phyloP scores from a whole-genome alignment of 2,888 invertebrate species.

The Listrodromus nycthemerus region DNA sequence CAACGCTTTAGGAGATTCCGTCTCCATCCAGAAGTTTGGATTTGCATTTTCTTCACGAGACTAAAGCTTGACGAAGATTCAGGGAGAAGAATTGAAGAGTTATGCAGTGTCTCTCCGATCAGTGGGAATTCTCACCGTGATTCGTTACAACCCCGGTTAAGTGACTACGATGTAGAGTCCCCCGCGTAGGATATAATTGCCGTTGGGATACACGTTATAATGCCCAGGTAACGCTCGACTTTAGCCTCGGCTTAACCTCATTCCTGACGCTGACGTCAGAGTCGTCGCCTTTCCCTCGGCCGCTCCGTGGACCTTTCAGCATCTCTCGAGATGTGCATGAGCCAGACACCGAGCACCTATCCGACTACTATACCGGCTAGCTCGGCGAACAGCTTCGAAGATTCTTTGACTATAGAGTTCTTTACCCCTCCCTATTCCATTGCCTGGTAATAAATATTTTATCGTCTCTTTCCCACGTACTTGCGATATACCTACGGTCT shows the following conservation, averaged over 20 bases:
- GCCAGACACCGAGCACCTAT: conserved; percentile 72
- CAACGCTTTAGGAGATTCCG: no score
- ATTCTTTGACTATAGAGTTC: conserved; percentile 38
- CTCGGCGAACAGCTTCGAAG: conserved; percentile 17
- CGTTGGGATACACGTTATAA: conserved; percentile 53
- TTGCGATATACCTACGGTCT: not conserved
- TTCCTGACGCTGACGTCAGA: conserved; percentile 81
- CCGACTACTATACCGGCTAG: conserved; percentile 71
- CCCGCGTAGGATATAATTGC: conserved; percentile 47
- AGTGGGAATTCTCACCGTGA: conserved; percentile 15
- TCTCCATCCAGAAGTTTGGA: not conserved
- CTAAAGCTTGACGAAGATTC: not conserved
- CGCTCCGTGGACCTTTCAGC: conserved; percentile 76
- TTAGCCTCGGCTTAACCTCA: conserved; percentile 81
- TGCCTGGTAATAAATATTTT: conserved; percentile 50
- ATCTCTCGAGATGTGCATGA: conserved; percentile 78
- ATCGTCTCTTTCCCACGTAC: conserved; percentile 64
- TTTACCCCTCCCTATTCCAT: not conserved
- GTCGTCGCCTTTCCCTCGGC: conserved; percentile 78
- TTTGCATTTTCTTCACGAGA: not conserved
- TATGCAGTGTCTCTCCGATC: conserved; percentile 2
- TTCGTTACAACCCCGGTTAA: conserved; percentile 19
- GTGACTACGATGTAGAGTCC: conserved; percentile 43
- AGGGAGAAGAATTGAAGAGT: conserved; percentile 13
- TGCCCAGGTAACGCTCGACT: conserved; percentile 71